A percentile compares a stretch with the other conserved stretches of the same genome.
Evolutionary conservation across 2,888 invertebrate genomes (phyloP).

Genomic region (Choristoneura rosaceana): DNA sequence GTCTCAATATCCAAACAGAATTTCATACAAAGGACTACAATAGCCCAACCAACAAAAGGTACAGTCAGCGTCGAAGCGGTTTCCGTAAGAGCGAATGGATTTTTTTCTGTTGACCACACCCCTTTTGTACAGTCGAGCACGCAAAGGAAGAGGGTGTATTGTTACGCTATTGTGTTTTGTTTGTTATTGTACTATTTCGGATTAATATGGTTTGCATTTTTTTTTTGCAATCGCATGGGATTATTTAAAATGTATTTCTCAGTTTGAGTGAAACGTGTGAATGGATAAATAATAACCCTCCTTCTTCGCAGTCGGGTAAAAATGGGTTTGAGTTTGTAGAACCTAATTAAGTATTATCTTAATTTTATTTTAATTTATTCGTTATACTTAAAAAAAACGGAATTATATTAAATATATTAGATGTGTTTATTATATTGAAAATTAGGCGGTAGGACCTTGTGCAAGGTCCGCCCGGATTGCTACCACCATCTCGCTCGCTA

Average conservation of each 20-base stretch:
- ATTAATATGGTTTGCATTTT: conserved; percentile 28
- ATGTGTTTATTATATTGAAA: no score
- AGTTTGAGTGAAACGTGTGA: neutral
- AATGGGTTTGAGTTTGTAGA: no score
- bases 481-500: no score
- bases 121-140: conserved; percentile 44
- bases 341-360: no score
- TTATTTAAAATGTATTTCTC: neutral
- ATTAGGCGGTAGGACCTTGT: no score
- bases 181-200: conserved; percentile 47
- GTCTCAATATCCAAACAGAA: conserved; percentile 13
- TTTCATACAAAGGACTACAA: conserved; percentile 8
- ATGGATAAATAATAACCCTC: no score
- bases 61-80: conserved; percentile 18
- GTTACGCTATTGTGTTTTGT: conserved; percentile 50
- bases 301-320: no score
- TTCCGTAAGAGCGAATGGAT: conserved; percentile 33
- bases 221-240: conserved; percentile 1
- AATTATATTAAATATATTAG: no score
- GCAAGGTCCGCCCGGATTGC: no score
- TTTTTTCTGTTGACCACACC: conserved; percentile 53
- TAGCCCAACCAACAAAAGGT: conserved; percentile 26
- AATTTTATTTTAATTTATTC: no score
- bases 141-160: conserved; percentile 53
- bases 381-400: no score